Evolutionary conservation across 2,888 invertebrate species (phyloP).

Genomic region (Adelognathus sp.): DNA sequence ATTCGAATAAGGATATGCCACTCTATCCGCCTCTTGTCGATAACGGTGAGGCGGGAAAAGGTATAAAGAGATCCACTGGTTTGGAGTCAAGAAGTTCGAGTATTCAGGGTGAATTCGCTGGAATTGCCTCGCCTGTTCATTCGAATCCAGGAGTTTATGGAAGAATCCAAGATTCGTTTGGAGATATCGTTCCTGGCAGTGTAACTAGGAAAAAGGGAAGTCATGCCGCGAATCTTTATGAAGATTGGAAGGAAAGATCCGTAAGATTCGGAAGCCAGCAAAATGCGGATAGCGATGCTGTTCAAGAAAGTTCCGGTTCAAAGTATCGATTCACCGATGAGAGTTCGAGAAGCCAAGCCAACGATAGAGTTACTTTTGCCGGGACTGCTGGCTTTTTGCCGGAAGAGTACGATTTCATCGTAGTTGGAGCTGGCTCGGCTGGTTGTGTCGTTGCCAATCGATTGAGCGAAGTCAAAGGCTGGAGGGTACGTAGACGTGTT

Average conservation of each 20-base stretch:
- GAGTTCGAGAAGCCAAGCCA: not conserved
- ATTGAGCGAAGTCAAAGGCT: slow-evolving; percentile 74
- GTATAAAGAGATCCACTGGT: not conserved
- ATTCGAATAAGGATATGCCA: slow-evolving; percentile 32
- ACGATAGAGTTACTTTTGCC: slow-evolving; percentile 26
- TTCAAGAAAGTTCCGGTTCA: not conserved
- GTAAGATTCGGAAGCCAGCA: not conserved
- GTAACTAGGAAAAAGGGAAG: slow-evolving; percentile 4
- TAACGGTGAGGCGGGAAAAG: slow-evolving; percentile 23
- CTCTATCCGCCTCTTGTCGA: slow-evolving; percentile 50
- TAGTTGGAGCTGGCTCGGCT: slow-evolving; percentile 84
- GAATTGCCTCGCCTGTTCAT: not conserved
- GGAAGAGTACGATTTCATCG: slow-evolving; percentile 81
- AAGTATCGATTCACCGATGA: slow-evolving; percentile 9
- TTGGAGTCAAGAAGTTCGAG: not conserved
- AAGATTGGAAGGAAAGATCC: slow-evolving; percentile 37
- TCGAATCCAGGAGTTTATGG: slow-evolving; percentile 6
- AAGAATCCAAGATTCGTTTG: slow-evolving; percentile 3
- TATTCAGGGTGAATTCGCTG: not conserved
- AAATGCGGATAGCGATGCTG: slow-evolving; percentile 4
- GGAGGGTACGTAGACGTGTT: slow-evolving; percentile 63
- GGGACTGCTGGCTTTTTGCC: slow-evolving; percentile 16
- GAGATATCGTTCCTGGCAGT: slow-evolving; percentile 6
- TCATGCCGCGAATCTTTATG: slow-evolving; percentile 34
- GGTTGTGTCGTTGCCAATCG: slow-evolving; percentile 83